A percentile compares a stretch with the other conserved stretches of the same genome.
These are phyloP conservation scores for Pelmatolapia mariae DNA, from an alignment of 2,113 vertebrate species.

Conservation along the genomic window DNA sequence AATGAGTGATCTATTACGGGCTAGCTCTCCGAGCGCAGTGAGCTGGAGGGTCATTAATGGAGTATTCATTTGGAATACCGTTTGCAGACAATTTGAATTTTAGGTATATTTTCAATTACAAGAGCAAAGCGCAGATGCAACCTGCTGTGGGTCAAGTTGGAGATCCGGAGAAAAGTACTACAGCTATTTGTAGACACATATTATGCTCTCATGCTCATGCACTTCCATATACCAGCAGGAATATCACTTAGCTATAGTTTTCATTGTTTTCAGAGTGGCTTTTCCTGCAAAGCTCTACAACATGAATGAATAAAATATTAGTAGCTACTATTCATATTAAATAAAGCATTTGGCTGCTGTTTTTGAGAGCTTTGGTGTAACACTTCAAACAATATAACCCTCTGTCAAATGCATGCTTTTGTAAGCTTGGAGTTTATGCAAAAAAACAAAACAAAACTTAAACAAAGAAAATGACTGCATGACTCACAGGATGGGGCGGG, in stretches of 20 bases:
- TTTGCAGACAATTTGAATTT: slow-evolving; percentile 36
- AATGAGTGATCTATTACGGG: slow-evolving; percentile 37
- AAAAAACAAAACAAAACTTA: background rate
- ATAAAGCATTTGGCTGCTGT: background rate
- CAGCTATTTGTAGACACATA: background rate
- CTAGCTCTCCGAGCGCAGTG: slow-evolving; percentile 28
- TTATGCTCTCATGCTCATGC: background rate
- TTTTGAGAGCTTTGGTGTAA: background rate
- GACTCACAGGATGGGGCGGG: slow-evolving; percentile 94
- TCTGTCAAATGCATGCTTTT: background rate
- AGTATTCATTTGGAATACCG: slow-evolving; percentile 7
- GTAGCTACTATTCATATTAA: background rate
- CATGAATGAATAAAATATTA: background rate
- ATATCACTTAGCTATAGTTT: background rate
- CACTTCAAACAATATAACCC: background rate
- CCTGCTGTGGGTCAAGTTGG: background rate
- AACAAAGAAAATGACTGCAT: background rate
- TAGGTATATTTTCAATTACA: slow-evolving; percentile 34
- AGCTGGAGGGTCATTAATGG: slow-evolving; percentile 39
- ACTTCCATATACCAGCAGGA: background rate
- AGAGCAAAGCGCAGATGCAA: background rate
- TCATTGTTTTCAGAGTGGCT: background rate
- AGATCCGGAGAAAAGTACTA: background rate
- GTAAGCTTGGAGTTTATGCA: background rate
- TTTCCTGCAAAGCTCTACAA: background rate